phyloP scores from a whole-genome alignment of 1,140 invertebrate genomes.

The Pachyrhynchus sulphureomaculatus region DNA sequence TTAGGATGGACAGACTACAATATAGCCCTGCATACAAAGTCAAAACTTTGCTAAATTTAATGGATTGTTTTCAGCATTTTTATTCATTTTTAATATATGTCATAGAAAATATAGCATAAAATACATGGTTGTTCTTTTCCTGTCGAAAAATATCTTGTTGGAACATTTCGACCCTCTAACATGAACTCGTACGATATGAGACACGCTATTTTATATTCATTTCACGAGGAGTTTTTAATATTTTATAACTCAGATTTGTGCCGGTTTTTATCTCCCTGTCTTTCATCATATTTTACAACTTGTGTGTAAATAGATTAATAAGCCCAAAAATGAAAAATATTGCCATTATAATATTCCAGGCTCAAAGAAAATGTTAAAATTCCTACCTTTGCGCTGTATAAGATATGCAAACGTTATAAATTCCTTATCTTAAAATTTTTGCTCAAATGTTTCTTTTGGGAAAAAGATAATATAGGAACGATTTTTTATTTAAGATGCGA shows the following conservation, averaged over 20 bases:
- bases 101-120: no score
- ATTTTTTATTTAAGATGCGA: no score
- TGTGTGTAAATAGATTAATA: conserved; percentile 25
- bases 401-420: conserved; percentile 5
- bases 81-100: no score
- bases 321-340: conserved; percentile 22
- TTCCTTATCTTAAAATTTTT: conserved; percentile 16
- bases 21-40: no score
- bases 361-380: conserved; percentile 8
- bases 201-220: conserved; percentile 20
- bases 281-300: conserved; percentile 20
- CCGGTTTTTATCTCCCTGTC: conserved; percentile 15
- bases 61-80: no score
- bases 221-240: conserved; percentile 19
- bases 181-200: no score
- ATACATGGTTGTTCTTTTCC: no score
- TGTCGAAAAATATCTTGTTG: no score
- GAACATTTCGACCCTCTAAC: no score
- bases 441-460: conserved; percentile 3
- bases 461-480: conserved; percentile 3
- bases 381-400: conserved; percentile 7
- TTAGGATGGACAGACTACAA: no score
- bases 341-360: conserved; percentile 5
- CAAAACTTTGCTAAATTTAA: no score
- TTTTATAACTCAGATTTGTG: conserved; percentile 19